Conservation (phyloP, 1,140 invertebrate genomes). For the Kradibia gibbosae region DNA sequence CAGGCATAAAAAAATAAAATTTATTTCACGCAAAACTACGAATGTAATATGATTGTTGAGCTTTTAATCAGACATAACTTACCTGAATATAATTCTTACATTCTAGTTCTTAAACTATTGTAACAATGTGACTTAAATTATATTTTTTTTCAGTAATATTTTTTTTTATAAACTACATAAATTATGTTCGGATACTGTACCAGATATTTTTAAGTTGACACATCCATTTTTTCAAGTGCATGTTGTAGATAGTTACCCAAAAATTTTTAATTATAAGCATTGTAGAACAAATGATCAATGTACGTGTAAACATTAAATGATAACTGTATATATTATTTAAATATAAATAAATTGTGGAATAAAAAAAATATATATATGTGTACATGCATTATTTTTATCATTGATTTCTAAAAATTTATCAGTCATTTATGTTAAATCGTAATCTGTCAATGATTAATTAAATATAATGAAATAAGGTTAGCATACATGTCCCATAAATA, state of each 20-base stretch:
- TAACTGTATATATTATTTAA: conserved; percentile 1
- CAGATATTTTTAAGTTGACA: conserved; percentile 19
- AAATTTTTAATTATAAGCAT: conserved; percentile 10
- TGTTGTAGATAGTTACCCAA: background rate
- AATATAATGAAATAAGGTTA: background rate
- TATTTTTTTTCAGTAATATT: no score
- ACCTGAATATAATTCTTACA: conserved; percentile 16
- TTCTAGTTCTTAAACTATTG: background rate
- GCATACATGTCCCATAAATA: background rate
- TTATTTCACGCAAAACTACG: background rate
- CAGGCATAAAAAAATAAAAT: conserved; percentile 3
- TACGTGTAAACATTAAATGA: background rate
- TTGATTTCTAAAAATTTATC: background rate
- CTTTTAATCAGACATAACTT: conserved; percentile 22
- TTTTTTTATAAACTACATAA: no score
- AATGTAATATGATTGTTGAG: background rate
- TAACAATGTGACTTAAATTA: conserved; percentile 25
- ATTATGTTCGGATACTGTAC: conserved; percentile 37
- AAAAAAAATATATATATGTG: background rate
- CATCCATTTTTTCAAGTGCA: conserved; percentile 25
- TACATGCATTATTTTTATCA: background rate
- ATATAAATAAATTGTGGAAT: background rate
- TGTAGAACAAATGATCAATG: background rate
- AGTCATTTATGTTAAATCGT: background rate
- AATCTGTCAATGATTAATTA: background rate